Percentiles rank a stretch among this genome's conserved stretches.
Evolutionary conservation across 2,113 vertebrate species (phyloP).

Genomic region (Cariama cristata): DNA sequence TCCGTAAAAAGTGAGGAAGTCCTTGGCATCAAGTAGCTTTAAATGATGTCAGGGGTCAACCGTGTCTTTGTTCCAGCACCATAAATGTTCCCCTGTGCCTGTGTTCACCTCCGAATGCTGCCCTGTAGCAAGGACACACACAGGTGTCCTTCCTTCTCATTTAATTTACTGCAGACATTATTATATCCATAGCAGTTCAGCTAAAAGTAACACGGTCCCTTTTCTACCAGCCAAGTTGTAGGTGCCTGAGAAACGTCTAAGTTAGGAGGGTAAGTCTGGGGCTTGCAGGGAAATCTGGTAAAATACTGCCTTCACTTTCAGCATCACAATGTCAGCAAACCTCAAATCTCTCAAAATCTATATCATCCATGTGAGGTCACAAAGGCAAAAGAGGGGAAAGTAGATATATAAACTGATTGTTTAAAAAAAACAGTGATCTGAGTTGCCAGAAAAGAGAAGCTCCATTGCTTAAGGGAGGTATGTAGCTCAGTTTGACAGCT

Average conservation of each 20-base stretch:
- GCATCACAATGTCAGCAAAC: neutral
- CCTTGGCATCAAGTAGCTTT: conserved; percentile 57
- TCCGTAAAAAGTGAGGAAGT: conserved; percentile 63
- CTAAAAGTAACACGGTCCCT: neutral
- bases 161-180: conserved; percentile 47
- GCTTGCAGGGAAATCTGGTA: neutral
- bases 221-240: neutral
- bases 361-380: neutral
- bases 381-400: neutral
- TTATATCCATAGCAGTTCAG: neutral
- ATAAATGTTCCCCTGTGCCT: neutral
- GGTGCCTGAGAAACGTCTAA: neutral
- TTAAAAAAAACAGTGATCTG: neutral
- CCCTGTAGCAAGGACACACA: neutral
- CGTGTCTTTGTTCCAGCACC: neutral
- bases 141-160: conserved; percentile 2
- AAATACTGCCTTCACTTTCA: neutral
- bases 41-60: conserved; percentile 60
- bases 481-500: neutral
- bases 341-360: neutral
- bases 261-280: neutral
- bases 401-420: neutral
- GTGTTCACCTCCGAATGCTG: neutral
- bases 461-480: neutral
- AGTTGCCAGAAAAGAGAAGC: neutral